Conservation (phyloP, 2,113 vertebrate genomes). For the Mus pahari region DNA sequence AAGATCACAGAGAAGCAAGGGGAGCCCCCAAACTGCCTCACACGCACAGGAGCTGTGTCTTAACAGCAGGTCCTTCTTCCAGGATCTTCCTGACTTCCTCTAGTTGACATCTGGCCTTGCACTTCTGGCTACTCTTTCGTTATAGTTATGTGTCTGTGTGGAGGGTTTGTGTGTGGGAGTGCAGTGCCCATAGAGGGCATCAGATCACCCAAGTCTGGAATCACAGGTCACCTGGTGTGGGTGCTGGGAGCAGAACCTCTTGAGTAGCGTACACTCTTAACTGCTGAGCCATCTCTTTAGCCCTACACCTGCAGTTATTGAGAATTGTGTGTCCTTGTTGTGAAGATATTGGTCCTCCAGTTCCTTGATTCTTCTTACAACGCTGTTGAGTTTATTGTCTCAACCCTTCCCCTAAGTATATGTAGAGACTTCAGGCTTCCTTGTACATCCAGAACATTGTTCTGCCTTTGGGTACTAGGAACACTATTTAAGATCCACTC, state of each 20-base stretch:
- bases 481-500: not conserved
- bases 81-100: not conserved
- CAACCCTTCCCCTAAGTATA: not conserved
- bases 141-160: not conserved
- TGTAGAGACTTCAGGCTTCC: not conserved
- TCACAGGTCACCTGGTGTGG: not conserved
- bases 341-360: not conserved
- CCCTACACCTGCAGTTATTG: not conserved
- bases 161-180: not conserved
- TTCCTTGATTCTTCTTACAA: not conserved
- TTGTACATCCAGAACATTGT: not conserved
- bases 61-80: not conserved
- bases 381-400: not conserved
- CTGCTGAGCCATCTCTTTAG: not conserved
- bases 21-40: not conserved
- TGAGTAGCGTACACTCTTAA: not conserved
- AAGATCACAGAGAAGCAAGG: not conserved
- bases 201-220: not conserved
- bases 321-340: not conserved
- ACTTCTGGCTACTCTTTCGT: too few species aligned
- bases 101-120: not conserved
- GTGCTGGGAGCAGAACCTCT: not conserved
- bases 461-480: not conserved
- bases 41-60: not conserved
- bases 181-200: not conserved